Conservation (phyloP, 2,113 vertebrate species). For the Rhea pennata region DNA sequence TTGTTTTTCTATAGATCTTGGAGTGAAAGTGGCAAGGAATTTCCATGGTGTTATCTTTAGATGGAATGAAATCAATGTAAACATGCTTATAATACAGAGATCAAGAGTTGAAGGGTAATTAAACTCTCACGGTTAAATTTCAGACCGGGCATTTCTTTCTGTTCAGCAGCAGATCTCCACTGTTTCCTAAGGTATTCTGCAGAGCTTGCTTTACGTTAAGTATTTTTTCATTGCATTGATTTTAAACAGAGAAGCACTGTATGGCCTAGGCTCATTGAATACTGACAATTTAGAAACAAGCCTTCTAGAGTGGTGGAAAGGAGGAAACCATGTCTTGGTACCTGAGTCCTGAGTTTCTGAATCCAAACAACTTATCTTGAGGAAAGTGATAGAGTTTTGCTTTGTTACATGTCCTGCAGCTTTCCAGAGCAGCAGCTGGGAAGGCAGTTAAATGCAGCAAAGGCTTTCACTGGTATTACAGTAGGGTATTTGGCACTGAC, state of each 20-base stretch:
- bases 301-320: background rate
- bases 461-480: background rate
- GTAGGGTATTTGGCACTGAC: background rate
- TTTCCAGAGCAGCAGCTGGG: conserved; percentile 19
- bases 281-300: background rate
- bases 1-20: background rate
- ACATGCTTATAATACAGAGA: background rate
- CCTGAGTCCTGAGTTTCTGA: background rate
- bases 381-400: background rate
- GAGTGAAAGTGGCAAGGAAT: background rate
- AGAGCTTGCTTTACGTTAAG: background rate
- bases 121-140: background rate
- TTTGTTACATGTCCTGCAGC: background rate
- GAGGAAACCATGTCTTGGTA: background rate
- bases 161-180: background rate
- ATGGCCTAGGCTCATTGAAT: background rate
- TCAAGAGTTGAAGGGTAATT: background rate
- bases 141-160: background rate
- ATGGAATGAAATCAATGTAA: background rate
- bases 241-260: background rate
- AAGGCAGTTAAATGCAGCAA: background rate
- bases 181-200: background rate
- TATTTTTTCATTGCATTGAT: background rate
- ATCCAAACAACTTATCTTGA: background rate
- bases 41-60: background rate